Base-by-base conservation (phyloP, 2,888 invertebrate species). In the Drosophila yooni region DNA sequence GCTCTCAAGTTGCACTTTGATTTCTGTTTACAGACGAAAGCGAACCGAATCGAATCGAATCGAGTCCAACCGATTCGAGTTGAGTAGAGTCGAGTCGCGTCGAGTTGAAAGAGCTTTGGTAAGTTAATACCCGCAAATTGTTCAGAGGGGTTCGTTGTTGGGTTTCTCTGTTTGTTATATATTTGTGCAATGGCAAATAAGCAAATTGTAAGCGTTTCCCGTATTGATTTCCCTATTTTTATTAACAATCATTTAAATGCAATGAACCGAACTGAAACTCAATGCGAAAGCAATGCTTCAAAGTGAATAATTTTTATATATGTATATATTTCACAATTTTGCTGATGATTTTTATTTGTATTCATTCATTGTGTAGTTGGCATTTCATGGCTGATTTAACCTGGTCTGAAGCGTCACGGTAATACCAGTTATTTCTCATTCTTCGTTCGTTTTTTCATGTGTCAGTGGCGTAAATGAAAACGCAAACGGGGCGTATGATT, bases 401-500 rank as follows among this genome's bases (percentile, higher is more conserved):
- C 79, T 74, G 74, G 72, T 69, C 63, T 48, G 70, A 29, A 59
- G 56, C 79, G 73, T 72, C 88, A 61, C 64, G 63, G 62, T 80
- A 62, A 52, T 64, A 36, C 59, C 76, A 62, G 59, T 63, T 71
- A 77, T 71, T 75, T 67, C 71, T 69, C 7, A 4, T 29, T 38
- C 33, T 38, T 69, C 48, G 66, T 72, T 53, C 72, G 63, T 73
- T 84, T 84, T 79, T 79, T 79, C 90, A 88, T 86, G 78, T 90
- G 86, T 88, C 90, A 90, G 87, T 80, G 76, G 89, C 89, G 86
- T 83, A 90, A 90, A 89, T 90, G 86, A 90, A 87, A 87, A 78
- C 79, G 90, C 89, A 89, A 88, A 88, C 90, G 90, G 88, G 88
- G 88, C 91, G 88, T 90, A 88, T 88, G 88, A 88, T 88, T 88